Evolutionary conservation across 2,797 vertebrate species (phyloP).

Genomic region (Propithecus perrieri): DNA sequence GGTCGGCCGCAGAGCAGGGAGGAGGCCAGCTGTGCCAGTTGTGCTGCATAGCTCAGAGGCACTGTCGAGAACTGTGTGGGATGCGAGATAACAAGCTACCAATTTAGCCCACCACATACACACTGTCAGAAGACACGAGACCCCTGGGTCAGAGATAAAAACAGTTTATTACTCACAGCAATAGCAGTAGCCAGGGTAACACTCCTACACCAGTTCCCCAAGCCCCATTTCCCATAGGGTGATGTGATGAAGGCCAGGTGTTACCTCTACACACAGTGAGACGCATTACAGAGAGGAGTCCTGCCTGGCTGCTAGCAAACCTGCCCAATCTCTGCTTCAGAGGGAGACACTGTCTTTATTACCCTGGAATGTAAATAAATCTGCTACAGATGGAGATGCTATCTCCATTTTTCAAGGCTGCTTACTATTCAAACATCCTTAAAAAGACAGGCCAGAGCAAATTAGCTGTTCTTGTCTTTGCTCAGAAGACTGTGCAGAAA

Average conservation of each 20-base stretch:
- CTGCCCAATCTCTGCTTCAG: background rate
- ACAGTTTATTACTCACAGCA: background rate
- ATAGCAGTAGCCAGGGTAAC: background rate
- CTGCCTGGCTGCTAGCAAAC: background rate
- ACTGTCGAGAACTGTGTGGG: background rate
- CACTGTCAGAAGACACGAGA: background rate
- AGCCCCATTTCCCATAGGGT: background rate
- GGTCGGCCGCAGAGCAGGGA: background rate
- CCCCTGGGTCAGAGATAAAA: background rate
- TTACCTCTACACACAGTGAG: background rate
- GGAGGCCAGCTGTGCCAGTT: background rate
- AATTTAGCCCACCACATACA: background rate
- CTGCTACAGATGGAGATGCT: background rate
- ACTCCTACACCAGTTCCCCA: rapidly evolving
- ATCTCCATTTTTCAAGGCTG: background rate
- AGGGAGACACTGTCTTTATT: background rate
- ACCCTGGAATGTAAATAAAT: background rate
- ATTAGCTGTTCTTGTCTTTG: background rate
- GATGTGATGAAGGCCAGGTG: background rate
- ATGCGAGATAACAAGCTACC: background rate
- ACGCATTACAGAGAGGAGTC: no score
- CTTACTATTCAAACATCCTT: background rate
- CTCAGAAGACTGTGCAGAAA: background rate
- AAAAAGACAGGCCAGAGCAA: background rate
- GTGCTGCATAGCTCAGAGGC: background rate